Evolutionary conservation across 2,888 invertebrate species (phyloP), one percentile per base, ranked within the genome.

Genomic region (Cerastis leucographa): DNA sequence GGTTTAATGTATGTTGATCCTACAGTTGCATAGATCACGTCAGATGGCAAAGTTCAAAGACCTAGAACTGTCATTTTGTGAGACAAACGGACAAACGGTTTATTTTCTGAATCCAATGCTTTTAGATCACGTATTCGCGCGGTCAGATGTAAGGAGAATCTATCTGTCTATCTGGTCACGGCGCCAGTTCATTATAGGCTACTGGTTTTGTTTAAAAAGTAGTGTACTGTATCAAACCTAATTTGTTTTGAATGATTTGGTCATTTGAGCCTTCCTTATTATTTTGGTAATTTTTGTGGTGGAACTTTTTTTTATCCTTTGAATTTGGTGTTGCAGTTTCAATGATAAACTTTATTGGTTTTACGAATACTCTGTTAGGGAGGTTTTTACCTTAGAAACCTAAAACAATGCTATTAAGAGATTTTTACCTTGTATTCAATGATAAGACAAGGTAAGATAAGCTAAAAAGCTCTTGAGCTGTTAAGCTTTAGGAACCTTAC

Each of bases 111-210:
- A 85, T 85, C 77, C 73, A 86, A 84, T 83, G 83, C 71, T 71
- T 76, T 70, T 84, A 85, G 90, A 91, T 91, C 92, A 91, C 87
- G 88, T 83, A 90, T 81, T 88, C 62, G 59, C 62, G 83, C 89
- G 92, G 90, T 88, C 89, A 84, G 89, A 91, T 90, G 29, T 49
- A 71, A 76, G 76, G 65, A 81, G 67, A 54, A 56, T 81, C 88
- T 89, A 80, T 78, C 66, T 35, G 64, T 49, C 66, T 35, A 61
- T 49, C 51, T 62, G 44, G 68, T 66, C 46, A 66, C 19, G 66
- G 17, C 35, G 70, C 4, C 68, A n/a, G 29, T 76, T 14, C 49
- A 69, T 80, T 78, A 61, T 64, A 77, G 6, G 62, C 74, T 84
- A 74, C 76, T 67, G 83, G 62, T 66, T 69, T 76, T 70, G 7